Conservation (phyloP, 1,140 invertebrate species). For the Sycobia sp. region DNA sequence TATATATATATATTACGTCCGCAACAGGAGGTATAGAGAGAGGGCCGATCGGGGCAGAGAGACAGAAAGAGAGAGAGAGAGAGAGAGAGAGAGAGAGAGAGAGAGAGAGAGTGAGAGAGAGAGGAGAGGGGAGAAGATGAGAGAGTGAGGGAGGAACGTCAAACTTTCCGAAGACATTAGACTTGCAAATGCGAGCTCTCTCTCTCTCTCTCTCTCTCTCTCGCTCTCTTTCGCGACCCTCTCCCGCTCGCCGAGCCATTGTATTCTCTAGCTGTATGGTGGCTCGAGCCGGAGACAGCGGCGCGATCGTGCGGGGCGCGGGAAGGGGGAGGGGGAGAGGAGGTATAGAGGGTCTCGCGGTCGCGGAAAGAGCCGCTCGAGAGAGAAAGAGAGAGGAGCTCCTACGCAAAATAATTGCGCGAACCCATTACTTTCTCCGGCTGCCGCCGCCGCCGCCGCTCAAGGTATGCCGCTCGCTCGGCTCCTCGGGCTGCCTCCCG, state of each 20-base stretch:
- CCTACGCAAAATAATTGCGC: constrained; percentile 58
- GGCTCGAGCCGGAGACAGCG: background rate
- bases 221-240: too few relatives aligned
- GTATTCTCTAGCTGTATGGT: background rate
- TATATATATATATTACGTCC: too few relatives aligned
- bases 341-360: background rate
- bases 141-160: constrained; percentile 13
- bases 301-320: background rate
- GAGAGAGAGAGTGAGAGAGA: too few relatives aligned
- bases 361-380: constrained; percentile 24
- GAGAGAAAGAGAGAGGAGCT: constrained; percentile 38
- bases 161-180: constrained; percentile 34
- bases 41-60: too few relatives aligned
- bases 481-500: background rate
- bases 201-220: too few relatives aligned
- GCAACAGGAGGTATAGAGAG: too few relatives aligned
- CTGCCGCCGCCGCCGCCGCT: constrained; percentile 33
- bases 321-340: background rate
- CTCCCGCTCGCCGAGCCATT: constrained; percentile 25
- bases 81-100: too few relatives aligned
- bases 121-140: background rate
- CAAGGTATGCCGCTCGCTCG: constrained; percentile 17
- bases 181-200: constrained; percentile 32
- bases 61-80: too few relatives aligned
- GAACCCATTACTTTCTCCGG: constrained; percentile 58